Evolutionary conservation across 2,113 vertebrate species (phyloP).

Genomic region (Archocentrus centrarchus): DNA sequence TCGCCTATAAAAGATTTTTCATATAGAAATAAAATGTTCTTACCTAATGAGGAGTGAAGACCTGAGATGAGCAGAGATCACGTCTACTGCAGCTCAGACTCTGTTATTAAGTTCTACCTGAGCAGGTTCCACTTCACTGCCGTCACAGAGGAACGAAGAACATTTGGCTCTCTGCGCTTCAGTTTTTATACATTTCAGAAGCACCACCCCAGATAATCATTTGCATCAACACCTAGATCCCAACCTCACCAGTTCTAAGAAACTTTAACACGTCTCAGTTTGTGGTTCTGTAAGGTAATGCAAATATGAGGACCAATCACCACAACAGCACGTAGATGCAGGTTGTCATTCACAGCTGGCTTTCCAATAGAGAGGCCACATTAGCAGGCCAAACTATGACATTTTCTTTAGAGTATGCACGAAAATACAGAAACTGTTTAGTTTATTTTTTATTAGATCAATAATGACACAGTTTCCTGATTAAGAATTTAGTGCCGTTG

Average conservation of each 20-base stretch:
- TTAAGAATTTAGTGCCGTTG: too few relatives aligned
- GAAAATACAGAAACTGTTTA: too few relatives aligned
- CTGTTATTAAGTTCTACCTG: background rate
- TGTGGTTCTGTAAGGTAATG: background rate
- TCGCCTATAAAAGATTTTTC: background rate
- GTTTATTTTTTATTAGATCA: too few relatives aligned
- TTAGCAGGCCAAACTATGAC: too few relatives aligned
- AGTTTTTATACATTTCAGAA: background rate
- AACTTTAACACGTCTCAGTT: background rate
- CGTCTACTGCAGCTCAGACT: background rate
- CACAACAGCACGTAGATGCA: too few relatives aligned
- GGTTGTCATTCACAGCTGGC: too few relatives aligned
- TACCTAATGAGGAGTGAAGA: background rate
- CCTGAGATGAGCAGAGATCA: background rate
- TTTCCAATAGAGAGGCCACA: too few relatives aligned
- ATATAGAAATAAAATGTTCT: accelerated
- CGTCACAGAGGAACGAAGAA: background rate
- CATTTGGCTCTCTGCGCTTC: background rate
- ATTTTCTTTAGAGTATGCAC: too few relatives aligned
- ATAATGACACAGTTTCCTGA: too few relatives aligned
- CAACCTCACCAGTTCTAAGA: background rate
- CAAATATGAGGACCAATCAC: background rate
- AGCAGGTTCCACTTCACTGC: background rate
- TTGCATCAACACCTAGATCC: background rate
- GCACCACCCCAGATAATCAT: background rate